These are phyloP conservation scores for Sternotherus odoratus DNA, from an alignment of 2,797 vertebrate genomes.

Conservation along the genomic window DNA sequence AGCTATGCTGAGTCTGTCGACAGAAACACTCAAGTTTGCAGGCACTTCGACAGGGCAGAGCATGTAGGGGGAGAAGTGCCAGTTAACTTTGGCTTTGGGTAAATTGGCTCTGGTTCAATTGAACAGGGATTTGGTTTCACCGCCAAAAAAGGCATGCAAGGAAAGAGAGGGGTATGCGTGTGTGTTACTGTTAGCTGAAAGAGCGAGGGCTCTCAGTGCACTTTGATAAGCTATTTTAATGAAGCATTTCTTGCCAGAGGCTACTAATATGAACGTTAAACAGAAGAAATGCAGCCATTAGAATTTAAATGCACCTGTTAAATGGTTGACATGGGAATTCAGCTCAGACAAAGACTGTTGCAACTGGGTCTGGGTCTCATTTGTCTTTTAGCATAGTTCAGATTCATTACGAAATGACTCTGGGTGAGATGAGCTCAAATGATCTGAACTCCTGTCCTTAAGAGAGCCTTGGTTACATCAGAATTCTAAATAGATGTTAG, in stretches of 20 bases:
- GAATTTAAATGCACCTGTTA: neutral
- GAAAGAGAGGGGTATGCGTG: neutral
- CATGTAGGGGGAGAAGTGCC: neutral
- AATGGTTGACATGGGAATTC: neutral
- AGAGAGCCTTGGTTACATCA: constrained; percentile 21
- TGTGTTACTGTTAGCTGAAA: neutral
- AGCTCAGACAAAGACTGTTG: rapidly evolving
- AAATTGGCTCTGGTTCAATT: neutral
- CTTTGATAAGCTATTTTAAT: neutral
- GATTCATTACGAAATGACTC: neutral
- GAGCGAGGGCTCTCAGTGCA: rapidly evolving
- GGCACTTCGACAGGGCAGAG: constrained; percentile 32
- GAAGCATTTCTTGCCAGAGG: neutral
- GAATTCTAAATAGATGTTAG: neutral
- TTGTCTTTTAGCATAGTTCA: neutral
- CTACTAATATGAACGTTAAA: neutral
- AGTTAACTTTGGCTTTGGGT: constrained; percentile 9
- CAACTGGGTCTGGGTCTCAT: rapidly evolving
- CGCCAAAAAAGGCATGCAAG: neutral
- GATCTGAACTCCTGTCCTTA: constrained; percentile 40
- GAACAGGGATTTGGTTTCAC: neutral
- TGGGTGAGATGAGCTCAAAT: constrained; percentile 39
- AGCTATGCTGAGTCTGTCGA: constrained; percentile 21
- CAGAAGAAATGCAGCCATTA: neutral
- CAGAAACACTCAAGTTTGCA: constrained; percentile 24